Base-by-base conservation (phyloP, 2,888 invertebrate species). In the Clepsis dumicolana region DNA sequence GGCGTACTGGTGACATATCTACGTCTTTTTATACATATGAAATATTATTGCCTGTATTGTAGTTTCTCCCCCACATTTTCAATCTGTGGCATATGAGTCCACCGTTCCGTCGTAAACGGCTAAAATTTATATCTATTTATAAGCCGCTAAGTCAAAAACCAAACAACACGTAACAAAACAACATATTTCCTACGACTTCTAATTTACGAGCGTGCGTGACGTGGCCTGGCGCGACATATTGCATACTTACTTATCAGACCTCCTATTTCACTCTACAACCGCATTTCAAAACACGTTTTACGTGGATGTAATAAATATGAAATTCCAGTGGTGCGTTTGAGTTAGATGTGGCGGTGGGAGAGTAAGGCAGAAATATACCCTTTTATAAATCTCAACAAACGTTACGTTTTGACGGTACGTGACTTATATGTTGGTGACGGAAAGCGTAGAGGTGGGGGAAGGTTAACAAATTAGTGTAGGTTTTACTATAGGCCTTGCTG, bases 321-420 rank as follows among this genome's bases (percentile, higher is more conserved):
- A 21, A 4, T 1, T 48, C 2, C 21, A 10, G 12, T 4, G 21
- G 48, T 2, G 10, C 3, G 48, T 5, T 21, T 4, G 48, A 48
- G 48, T 14, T 10, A 12, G 48, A 48, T 48, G 21, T 10, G 48
- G 4, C 21, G 48, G 2, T 18, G 10, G 48, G 12, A 12, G 21
- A 4, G 21, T 21, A 48, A 48, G 12, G 10, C n/a, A 44, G 21
- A 21, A 48, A 52, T 5, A 27, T 25, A 48, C 48, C 48, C 48
- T 52, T 52, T 52, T 24, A 52, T 52, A 52, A 52, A 52, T 52
- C 52, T 27, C 25, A 27, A 52, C 52, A 52, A 52, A 52, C n/a
- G 52, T 24, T 14, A 27, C 52, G 52, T 27, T 52, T 52, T 52
- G 52, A 52, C 52, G 27, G 10, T 52, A 52, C 52, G 52, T 52